Evolutionary conservation across 2,797 vertebrate species (phyloP).

Genomic region (Hapalemur alaotrensis): DNA sequence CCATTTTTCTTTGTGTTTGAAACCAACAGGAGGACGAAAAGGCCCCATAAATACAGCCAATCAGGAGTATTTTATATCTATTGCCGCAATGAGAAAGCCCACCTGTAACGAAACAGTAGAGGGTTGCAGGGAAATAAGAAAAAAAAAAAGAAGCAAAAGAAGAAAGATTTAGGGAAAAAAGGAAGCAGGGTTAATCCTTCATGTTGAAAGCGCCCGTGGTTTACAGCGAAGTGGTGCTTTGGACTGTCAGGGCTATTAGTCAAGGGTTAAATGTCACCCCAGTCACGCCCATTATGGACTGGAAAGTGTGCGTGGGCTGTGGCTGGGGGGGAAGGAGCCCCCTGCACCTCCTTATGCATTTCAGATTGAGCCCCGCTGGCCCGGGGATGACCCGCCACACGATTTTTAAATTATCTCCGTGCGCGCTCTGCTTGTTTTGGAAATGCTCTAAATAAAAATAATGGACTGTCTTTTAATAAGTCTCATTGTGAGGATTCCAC

Average conservation of each 20-base stretch:
- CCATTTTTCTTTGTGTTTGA: slow-evolving; percentile 86
- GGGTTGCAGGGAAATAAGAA: slow-evolving; percentile 21
- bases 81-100: slow-evolving; percentile 63
- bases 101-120: slow-evolving; percentile 81
- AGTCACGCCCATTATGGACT: slow-evolving; percentile 81
- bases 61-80: slow-evolving; percentile 82
- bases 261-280: slow-evolving; percentile 87
- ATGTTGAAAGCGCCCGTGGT: slow-evolving; percentile 56
- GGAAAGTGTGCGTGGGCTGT: not conserved
- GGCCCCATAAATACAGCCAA: slow-evolving; percentile 81
- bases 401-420: slow-evolving; percentile 86
- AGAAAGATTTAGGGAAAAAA: slow-evolving; percentile 77
- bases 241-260: slow-evolving; percentile 78
- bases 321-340: slow-evolving; percentile 29
- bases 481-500: slow-evolving; percentile 89
- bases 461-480: slow-evolving; percentile 91
- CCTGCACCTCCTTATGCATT: slow-evolving; percentile 83
- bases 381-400: slow-evolving; percentile 84
- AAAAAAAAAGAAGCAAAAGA: not conserved
- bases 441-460: slow-evolving; percentile 90
- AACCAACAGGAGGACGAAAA: slow-evolving; percentile 79
- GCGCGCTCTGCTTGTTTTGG: slow-evolving; percentile 87
- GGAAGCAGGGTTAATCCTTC: slow-evolving; percentile 75
- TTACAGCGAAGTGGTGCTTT: slow-evolving; percentile 62
- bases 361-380: slow-evolving; percentile 84